These are phyloP conservation scores for Scaptomyza reducta DNA, from an alignment of 2,888 invertebrate species.

Conservation along the genomic window DNA sequence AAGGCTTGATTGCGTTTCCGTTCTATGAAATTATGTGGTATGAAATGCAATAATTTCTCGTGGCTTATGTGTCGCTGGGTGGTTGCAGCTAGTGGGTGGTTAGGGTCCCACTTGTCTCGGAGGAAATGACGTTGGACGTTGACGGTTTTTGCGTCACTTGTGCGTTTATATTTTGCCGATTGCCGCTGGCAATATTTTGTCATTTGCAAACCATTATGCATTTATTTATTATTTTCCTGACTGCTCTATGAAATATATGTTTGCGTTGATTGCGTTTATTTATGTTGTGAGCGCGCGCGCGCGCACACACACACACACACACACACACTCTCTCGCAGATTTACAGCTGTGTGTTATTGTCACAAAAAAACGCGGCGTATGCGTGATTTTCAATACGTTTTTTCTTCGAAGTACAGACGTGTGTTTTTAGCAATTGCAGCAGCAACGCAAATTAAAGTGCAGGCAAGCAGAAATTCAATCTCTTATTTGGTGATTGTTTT, in stretches of 20 bases:
- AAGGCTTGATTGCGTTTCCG: conserved; percentile 79
- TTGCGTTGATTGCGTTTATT: conserved; percentile 64
- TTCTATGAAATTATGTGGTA: conserved; percentile 76
- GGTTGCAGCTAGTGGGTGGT: conserved; percentile 7
- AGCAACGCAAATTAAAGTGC: conserved; percentile 76
- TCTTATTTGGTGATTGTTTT: conserved; percentile 67
- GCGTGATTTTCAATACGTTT: conserved; percentile 67
- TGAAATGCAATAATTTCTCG: conserved; percentile 75
- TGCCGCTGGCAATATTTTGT: conserved; percentile 77
- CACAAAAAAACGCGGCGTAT: conserved; percentile 45
- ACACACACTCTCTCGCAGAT: neutral
- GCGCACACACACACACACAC: neutral
- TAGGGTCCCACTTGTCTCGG: conserved; percentile 4
- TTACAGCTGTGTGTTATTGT: conserved; percentile 3
- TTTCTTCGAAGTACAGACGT: conserved; percentile 33
- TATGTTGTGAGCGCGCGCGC: conserved; percentile 21
- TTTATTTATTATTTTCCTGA: conserved; percentile 75
- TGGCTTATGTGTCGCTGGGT: conserved; percentile 52
- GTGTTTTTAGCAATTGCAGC: conserved; percentile 68
- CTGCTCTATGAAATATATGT: conserved; percentile 49
- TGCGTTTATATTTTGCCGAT: conserved; percentile 79
- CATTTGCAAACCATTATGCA: conserved; percentile 77
- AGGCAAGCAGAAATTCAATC: conserved; percentile 77
- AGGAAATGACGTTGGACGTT: conserved; percentile 24
- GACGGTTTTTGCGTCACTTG: conserved; percentile 37